Conservation (phyloP, 2,113 vertebrate genomes). For the Deroptyus accipitrinus region DNA sequence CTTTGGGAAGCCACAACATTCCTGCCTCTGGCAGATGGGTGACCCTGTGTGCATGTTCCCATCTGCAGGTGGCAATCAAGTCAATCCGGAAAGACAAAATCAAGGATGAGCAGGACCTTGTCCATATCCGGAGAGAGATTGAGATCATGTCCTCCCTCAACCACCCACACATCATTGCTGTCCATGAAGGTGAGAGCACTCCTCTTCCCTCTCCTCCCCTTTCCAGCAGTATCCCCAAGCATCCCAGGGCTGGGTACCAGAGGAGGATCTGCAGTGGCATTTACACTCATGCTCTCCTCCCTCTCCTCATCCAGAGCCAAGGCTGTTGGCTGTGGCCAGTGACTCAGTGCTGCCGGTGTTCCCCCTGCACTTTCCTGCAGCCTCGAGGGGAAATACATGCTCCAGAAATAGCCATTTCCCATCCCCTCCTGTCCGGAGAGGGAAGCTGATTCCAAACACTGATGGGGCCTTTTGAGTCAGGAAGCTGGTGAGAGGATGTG, state of each 20-base stretch:
- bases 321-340: background rate
- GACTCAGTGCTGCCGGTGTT: background rate
- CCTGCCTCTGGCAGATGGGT: background rate
- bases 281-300: background rate
- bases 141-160: constrained; percentile 98
- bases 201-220: background rate
- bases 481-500: background rate
- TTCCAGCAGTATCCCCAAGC: accelerated
- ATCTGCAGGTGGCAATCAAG: constrained; percentile 90
- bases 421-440: accelerated
- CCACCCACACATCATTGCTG: constrained; percentile 93
- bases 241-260: accelerated
- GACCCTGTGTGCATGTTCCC: background rate
- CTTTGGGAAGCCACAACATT: background rate
- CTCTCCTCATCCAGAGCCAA: background rate
- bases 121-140: constrained; percentile 94
- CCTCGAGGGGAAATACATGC: background rate
- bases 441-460: background rate
- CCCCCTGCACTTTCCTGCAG: background rate
- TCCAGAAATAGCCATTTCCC: background rate
- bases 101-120: constrained; percentile 92
- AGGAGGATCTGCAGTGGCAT: background rate
- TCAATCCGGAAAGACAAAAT: constrained; percentile 95
- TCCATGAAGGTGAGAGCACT: constrained; percentile 89
- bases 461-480: background rate